Conservation (phyloP, 2,797 vertebrate species). For the Otolemur crassicaudatus region DNA sequence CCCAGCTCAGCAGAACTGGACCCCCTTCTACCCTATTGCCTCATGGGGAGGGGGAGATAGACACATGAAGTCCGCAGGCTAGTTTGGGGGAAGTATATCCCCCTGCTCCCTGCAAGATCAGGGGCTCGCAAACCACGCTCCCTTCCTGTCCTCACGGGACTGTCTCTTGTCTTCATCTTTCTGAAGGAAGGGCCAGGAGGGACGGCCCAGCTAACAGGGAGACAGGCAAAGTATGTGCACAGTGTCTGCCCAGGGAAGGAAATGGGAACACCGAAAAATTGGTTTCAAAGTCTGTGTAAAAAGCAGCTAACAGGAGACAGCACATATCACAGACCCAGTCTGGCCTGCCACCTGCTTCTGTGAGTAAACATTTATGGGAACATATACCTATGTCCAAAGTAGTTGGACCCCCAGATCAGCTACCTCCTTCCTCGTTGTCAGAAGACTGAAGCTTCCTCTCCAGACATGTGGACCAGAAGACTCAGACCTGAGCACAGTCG, state of each 20-base stretch:
- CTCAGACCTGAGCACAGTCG: not conserved
- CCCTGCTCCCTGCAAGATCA: not conserved
- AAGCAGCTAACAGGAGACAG: not conserved
- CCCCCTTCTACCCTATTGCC: not conserved
- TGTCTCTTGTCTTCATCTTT: not conserved
- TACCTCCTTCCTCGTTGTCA: not conserved
- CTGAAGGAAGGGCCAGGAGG: not conserved
- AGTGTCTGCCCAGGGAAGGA: not conserved
- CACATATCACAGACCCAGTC: not conserved
- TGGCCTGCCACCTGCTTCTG: not conserved
- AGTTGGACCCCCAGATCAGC: not conserved
- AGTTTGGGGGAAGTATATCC: not conserved
- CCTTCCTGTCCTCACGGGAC: not conserved
- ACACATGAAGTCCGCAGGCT: not conserved
- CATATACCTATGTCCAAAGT: not conserved
- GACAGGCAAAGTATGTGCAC: too few relatives aligned
- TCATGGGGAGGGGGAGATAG: not conserved
- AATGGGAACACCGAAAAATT: not conserved
- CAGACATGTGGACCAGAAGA: not conserved
- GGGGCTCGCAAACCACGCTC: not conserved
- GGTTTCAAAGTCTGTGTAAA: not conserved
- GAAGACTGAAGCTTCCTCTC: not conserved
- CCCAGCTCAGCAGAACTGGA: not conserved
- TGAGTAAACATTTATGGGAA: not conserved
- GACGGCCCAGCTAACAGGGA: not conserved